These are phyloP conservation scores for Pangasius macronema DNA, from an alignment of 2,797 vertebrate species.

Conservation along the genomic window DNA sequence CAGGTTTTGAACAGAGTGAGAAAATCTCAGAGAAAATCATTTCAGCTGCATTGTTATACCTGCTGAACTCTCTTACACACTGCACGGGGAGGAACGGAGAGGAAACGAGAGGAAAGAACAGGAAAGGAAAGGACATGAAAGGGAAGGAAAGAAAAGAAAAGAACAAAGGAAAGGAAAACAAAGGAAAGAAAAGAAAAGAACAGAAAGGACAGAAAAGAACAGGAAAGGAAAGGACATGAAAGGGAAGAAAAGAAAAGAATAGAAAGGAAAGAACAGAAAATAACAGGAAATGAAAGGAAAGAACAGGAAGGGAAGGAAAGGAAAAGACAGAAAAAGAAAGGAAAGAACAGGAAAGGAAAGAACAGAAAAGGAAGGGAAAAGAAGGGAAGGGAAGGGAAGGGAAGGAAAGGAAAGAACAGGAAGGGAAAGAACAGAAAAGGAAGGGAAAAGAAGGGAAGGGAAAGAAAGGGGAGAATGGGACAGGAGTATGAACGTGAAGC, in stretches of 20 bases:
- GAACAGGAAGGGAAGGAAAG: no score
- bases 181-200: not conserved
- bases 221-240: not conserved
- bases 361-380: not conserved
- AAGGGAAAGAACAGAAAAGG: not conserved
- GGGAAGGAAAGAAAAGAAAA: not conserved
- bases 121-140: no score
- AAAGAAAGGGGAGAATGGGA: not conserved
- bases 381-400: not conserved
- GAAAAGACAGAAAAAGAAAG: no score
- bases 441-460: not conserved
- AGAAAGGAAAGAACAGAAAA: no score
- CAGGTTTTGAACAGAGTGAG: no score
- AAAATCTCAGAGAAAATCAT: no score
- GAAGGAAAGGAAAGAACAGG: not conserved
- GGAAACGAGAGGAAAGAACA: not conserved
- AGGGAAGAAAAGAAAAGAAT: no score
- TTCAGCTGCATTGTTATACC: no score
- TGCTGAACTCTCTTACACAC: no score
- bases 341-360: no score
- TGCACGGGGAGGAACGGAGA: not conserved
- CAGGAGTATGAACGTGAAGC: not conserved
- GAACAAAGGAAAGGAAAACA: no score
- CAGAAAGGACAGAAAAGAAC: not conserved
- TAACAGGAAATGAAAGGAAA: not conserved